Base-by-base conservation (phyloP, 2,888 invertebrate genomes). In the Orgyia antiqua region DNA sequence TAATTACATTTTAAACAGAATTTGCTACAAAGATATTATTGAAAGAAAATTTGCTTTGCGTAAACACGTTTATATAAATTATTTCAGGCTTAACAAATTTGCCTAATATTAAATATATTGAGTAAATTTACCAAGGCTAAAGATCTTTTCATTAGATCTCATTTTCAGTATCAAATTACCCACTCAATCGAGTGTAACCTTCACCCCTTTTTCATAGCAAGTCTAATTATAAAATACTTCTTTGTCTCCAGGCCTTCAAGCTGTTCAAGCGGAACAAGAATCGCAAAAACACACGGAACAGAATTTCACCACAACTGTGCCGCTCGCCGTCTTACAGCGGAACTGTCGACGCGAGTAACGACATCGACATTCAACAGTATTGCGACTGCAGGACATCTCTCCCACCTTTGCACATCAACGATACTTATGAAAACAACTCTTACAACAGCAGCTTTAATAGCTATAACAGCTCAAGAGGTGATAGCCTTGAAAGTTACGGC, bases 261-360 rank as follows among this genome's bases (percentile, higher is more conserved):
- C 50, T 86, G 18, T 86, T 86, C 68, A 84, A 83, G 36, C 42
- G 75, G 20, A 79, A 56, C 53, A 75, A 77, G 34, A 69, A 42
- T 29, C 69, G 70, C 35, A 82, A 80, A 45, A 58, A 49, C 40
- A 44, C 68, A 1, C 71, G 77, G 2, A 84, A 84, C 58, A 65
- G 75, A 13, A 70, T 86, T 24, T 82, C 84, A 0, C 84, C 84
- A 0, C 69, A 68, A 9, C 57, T 76, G 17, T 65, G 72, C 9
- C 73, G 71, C 24, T 73, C 77, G 0, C 79, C 79, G 0, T 75
- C 79, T 1, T 77, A 77, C 68, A 77, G 65, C 57, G 83, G 83
- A 8, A 80, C 83, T 0, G 78, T 79, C 2, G 83, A 84, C 64
- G 84, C 82, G 1, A 65, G 78, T 38, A 47, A 72, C 0, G 86